Conservation (phyloP, 2,888 invertebrate genomes). For the Athripsodes cinereus region DNA sequence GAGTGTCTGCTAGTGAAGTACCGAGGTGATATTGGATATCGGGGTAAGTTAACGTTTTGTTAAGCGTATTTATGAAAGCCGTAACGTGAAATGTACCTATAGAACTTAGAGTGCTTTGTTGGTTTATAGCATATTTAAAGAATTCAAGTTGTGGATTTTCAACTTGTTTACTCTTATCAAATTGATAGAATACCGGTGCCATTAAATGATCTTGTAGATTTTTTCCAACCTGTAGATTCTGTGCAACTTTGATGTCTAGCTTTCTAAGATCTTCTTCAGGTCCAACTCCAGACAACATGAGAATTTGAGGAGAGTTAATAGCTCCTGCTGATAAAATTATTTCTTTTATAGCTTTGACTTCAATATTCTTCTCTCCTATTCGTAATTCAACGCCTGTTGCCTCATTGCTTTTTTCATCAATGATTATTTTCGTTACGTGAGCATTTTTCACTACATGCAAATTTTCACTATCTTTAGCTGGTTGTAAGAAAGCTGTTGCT, state of each 20-base stretch:
- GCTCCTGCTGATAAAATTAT: slow-evolving; percentile 43
- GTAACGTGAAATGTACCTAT: neutral
- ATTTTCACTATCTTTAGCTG: slow-evolving; percentile 31
- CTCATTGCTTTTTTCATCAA: slow-evolving; percentile 35
- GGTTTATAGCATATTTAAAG: slow-evolving; percentile 8
- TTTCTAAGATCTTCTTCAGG: slow-evolving; percentile 35
- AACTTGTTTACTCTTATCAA: slow-evolving; percentile 30
- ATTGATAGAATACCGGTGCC: slow-evolving; percentile 32
- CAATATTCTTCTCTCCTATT: slow-evolving; percentile 27
- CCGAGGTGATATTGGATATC: slow-evolving; percentile 46
- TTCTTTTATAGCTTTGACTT: slow-evolving; percentile 35
- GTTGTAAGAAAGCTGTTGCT: slow-evolving; percentile 47
- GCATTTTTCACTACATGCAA: slow-evolving; percentile 36
- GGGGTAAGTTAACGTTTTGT: slow-evolving; percentile 38
- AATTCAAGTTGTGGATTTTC: neutral
- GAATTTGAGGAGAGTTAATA: slow-evolving; percentile 42
- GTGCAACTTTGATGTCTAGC: slow-evolving; percentile 34
- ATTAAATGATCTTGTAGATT: slow-evolving; percentile 50
- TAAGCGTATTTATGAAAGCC: slow-evolving; percentile 45
- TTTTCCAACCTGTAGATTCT: slow-evolving; percentile 41
- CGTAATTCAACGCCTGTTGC: slow-evolving; percentile 35
- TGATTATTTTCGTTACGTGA: slow-evolving; percentile 35
- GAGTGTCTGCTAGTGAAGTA: slow-evolving; percentile 31
- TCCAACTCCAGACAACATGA: slow-evolving; percentile 47
- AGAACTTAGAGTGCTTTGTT: slow-evolving; percentile 52